Conservation (phyloP, 2,888 invertebrate species). For the Mythimna ferrago region DNA sequence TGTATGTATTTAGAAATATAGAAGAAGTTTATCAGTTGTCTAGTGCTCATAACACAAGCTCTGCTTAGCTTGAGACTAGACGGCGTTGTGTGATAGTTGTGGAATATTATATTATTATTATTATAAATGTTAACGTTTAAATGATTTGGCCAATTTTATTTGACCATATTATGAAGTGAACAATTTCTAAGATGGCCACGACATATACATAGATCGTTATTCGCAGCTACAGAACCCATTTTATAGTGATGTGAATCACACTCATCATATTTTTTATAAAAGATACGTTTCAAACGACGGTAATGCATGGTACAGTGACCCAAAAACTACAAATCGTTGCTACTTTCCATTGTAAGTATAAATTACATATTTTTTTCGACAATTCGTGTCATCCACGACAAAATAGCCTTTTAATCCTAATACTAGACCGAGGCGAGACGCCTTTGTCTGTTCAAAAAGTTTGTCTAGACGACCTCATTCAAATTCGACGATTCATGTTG, state of each 20-base stretch:
- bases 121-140: no score
- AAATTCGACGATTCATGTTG: slow-evolving; percentile 49
- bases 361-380: slow-evolving; percentile 71
- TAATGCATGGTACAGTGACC: slow-evolving; percentile 75
- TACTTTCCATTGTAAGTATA: slow-evolving; percentile 75
- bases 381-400: slow-evolving; percentile 49
- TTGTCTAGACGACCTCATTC: slow-evolving; percentile 51
- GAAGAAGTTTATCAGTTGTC: no score
- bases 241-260: slow-evolving; percentile 8
- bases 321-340: slow-evolving; percentile 71
- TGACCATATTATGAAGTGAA: no score
- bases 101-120: no score
- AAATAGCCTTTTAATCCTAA: slow-evolving; percentile 53
- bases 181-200: no score
- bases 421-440: slow-evolving; percentile 36
- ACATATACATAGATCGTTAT: neutral
- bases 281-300: slow-evolving; percentile 71
- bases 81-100: no score
- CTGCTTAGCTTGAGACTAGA: no score
- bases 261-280: slow-evolving; percentile 59
- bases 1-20: no score
- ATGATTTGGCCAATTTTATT: no score
- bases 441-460: slow-evolving; percentile 47
- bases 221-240: slow-evolving; percentile 38
- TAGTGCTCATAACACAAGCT: no score